phyloP scores from a whole-genome alignment of 2,113 vertebrate species.

The Sapajus apella region DNA sequence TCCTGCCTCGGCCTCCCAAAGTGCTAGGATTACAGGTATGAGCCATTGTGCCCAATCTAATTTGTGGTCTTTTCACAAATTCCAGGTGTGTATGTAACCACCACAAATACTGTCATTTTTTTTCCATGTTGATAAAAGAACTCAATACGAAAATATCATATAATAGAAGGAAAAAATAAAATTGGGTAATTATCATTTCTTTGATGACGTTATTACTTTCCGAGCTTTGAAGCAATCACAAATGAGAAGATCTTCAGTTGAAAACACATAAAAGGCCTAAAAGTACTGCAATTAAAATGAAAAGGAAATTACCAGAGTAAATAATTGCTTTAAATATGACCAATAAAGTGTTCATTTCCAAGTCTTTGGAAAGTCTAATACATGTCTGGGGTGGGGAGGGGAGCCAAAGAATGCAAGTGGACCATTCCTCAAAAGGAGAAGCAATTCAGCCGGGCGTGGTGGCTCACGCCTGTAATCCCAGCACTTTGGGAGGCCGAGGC shows the following conservation, averaged over 20 bases:
- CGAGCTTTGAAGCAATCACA: neutral
- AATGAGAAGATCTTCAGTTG: neutral
- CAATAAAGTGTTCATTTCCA: neutral
- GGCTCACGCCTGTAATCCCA: no score
- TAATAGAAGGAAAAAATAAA: neutral
- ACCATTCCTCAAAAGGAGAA: neutral
- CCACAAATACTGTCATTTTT: neutral
- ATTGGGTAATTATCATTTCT: neutral
- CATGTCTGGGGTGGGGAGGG: accelerated
- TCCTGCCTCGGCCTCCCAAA: no score
- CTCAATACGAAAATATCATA: neutral
- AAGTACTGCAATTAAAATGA: neutral
- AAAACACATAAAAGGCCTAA: neutral
- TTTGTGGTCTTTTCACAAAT: neutral
- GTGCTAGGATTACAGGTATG: no score
- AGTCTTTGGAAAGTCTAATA: neutral
- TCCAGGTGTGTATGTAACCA: neutral
- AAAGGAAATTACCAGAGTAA: neutral
- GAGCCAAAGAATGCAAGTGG: accelerated
- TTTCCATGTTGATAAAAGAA: neutral
- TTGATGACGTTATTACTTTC: neutral
- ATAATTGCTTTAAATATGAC: neutral
- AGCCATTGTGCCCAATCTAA: no score
- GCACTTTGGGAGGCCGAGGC: no score
- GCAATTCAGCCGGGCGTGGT: neutral